These are phyloP conservation scores for Lamproptera curius DNA, from an alignment of 2,888 invertebrate genomes.

Conservation along the genomic window DNA sequence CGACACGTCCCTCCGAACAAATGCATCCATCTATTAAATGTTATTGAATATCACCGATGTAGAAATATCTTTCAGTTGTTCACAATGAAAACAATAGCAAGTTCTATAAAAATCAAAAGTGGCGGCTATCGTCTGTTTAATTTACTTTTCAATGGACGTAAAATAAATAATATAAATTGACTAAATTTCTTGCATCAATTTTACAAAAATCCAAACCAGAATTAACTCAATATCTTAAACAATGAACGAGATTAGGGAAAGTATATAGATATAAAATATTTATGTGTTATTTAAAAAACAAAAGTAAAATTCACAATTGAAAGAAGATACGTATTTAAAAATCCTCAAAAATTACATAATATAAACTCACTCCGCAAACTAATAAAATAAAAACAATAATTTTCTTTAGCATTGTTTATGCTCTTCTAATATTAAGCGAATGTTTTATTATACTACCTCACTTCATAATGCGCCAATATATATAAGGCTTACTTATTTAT, in stretches of 20 bases:
- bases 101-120: too few species aligned
- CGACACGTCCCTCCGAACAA: conserved; percentile 38
- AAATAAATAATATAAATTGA: too few species aligned
- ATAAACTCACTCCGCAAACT: conserved; percentile 3
- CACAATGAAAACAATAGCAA: too few species aligned
- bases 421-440: background rate
- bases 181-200: background rate
- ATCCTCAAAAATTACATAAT: background rate
- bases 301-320: background rate
- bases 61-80: too few species aligned
- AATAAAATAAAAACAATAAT: background rate
- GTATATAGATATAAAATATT: background rate
- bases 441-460: background rate
- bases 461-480: background rate
- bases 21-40: conserved; percentile 36
- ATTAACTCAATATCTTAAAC: background rate
- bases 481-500: background rate
- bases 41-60: too few species aligned
- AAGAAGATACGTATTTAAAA: background rate
- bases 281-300: background rate
- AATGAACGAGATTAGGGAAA: background rate
- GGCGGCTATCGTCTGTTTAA: too few species aligned
- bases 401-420: conserved; percentile 4
- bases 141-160: too few species aligned
- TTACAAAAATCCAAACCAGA: background rate